Evolutionary conservation across 1,140 invertebrate species (phyloP).

Genomic region (Papilio polytes): DNA sequence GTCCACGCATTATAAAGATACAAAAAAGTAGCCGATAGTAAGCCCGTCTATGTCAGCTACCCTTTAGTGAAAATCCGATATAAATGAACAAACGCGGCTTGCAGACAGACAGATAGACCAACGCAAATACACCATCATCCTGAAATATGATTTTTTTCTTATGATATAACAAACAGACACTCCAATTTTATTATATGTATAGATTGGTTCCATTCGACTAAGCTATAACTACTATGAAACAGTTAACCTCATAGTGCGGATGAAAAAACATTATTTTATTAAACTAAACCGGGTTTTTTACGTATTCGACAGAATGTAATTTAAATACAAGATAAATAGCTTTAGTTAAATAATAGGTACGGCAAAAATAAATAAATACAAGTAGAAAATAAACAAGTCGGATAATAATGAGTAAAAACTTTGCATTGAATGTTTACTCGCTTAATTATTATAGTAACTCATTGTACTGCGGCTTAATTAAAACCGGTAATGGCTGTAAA

Average conservation of each 20-base stretch:
- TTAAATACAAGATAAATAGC: background rate
- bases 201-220: background rate
- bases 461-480: slow-evolving; percentile 34
- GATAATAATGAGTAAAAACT: slow-evolving; percentile 26
- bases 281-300: background rate
- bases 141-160: too few species aligned
- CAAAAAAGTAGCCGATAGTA: too few species aligned
- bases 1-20: too few species aligned
- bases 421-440: slow-evolving; percentile 32
- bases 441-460: slow-evolving; percentile 37
- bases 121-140: too few species aligned
- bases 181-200: too few species aligned
- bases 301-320: background rate
- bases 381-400: slow-evolving; percentile 16
- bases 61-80: too few species aligned
- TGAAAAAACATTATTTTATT: background rate
- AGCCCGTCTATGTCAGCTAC: too few species aligned
- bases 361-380: slow-evolving; percentile 14
- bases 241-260: background rate
- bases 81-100: too few species aligned
- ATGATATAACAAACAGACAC: too few species aligned
- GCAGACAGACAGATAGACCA: too few species aligned
- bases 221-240: background rate
- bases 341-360: slow-evolving; percentile 8
- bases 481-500: slow-evolving; percentile 32